Evolutionary conservation across 2,797 vertebrate species (phyloP).

Genomic region (Sebastes itinus): DNA sequence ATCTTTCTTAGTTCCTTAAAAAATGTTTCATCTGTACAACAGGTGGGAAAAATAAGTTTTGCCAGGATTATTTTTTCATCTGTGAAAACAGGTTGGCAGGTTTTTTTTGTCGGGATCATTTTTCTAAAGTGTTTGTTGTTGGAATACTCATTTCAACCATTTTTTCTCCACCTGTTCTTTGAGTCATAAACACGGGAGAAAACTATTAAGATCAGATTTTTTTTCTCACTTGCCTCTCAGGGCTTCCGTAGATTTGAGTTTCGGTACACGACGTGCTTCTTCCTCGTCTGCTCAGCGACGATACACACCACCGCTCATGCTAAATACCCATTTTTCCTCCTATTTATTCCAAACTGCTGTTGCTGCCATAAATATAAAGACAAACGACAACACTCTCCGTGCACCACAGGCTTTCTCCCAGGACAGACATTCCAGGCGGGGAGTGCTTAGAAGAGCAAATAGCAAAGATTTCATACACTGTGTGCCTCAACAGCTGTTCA

Average conservation of each 20-base stretch:
- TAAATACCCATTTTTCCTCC: not conserved
- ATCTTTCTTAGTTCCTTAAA: too few species aligned
- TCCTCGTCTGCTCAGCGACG: not conserved
- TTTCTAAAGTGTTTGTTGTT: not conserved
- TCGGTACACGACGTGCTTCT: not conserved
- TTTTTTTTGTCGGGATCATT: not conserved
- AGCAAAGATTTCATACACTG: conserved; percentile 26
- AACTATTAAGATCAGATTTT: fast-evolving
- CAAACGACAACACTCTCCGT: conserved; percentile 8
- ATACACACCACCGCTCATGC: conserved; percentile 2
- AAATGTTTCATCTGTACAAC: not conserved
- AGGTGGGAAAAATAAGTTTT: not conserved
- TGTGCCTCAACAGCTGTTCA: conserved; percentile 24
- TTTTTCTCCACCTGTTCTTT: not conserved
- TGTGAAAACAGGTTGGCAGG: not conserved
- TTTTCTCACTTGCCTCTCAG: not conserved
- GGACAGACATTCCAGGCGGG: not conserved
- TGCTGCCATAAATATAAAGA: conserved; percentile 22
- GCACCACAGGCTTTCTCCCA: conserved; percentile 7
- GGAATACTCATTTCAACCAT: not conserved
- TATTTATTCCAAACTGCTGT: not conserved
- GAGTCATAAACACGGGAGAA: not conserved
- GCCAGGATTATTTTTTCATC: not conserved
- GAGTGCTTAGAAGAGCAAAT: conserved; percentile 25
- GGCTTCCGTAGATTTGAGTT: not conserved